These are phyloP conservation scores for Scolopax bukidnonensis DNA, from an alignment of 2,797 vertebrate species.

Conservation along the genomic window DNA sequence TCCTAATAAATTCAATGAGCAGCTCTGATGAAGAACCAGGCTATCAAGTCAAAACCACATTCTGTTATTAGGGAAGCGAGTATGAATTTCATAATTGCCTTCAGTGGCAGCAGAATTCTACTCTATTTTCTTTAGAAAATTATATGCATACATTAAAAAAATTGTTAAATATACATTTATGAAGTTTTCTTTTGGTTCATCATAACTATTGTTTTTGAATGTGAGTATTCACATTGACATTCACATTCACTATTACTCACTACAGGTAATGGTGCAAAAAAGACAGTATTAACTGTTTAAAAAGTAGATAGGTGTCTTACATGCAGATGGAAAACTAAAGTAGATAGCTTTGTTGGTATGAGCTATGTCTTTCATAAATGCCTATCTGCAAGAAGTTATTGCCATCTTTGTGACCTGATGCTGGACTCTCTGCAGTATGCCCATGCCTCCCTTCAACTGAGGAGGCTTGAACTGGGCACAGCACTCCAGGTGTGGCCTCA, in stretches of 20 bases:
- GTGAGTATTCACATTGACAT: neutral
- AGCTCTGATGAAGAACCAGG: neutral
- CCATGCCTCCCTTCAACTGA: neutral
- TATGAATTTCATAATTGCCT: neutral
- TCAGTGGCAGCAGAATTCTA: neutral
- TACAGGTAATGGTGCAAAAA: neutral
- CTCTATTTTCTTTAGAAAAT: neutral
- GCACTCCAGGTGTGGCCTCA: neutral
- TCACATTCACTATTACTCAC: neutral
- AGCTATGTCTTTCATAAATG: neutral
- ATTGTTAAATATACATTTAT: neutral
- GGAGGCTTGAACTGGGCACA: neutral
- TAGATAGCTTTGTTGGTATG: neutral
- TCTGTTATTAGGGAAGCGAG: neutral
- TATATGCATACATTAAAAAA: neutral
- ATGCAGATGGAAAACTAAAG: neutral
- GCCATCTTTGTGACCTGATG: neutral
- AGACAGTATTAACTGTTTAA: neutral
- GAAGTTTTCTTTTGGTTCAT: neutral
- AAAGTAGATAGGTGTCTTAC: neutral
- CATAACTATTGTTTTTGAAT: neutral
- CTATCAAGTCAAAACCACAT: neutral
- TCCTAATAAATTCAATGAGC: neutral
- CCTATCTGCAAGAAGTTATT: neutral
- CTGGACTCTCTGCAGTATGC: neutral